These are phyloP conservation scores for Mesorhabditis belari DNA, from an alignment of 2,888 invertebrate species.

Conservation along the genomic window DNA sequence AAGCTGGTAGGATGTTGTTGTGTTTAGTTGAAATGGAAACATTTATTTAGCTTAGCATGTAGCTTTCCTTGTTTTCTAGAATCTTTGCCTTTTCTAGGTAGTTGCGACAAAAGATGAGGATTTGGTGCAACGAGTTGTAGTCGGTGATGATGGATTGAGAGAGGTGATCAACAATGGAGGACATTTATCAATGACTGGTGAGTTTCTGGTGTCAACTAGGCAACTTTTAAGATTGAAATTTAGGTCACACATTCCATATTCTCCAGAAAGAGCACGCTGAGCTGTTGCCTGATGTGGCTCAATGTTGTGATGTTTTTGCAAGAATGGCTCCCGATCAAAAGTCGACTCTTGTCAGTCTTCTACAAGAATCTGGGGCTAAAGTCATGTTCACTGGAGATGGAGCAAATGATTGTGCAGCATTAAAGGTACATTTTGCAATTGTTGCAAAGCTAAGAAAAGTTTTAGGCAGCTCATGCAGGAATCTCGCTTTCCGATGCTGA, in stretches of 20 bases:
- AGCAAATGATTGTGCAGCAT: conserved; percentile 58
- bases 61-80: background rate
- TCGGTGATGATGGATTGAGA: background rate
- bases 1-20: background rate
- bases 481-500: conserved; percentile 59
- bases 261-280: conserved; percentile 49
- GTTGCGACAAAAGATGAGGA: background rate
- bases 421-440: no score
- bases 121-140: background rate
- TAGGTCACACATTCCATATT: conserved; percentile 41
- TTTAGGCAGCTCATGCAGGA: conserved; percentile 55
- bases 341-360: conserved; percentile 62
- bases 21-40: background rate
- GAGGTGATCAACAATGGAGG: background rate
- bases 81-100: background rate
- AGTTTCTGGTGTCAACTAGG: no score
- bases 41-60: background rate
- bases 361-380: conserved; percentile 41
- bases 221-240: no score
- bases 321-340: conserved; percentile 63
- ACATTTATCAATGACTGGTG: background rate
- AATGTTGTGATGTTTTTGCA: conserved; percentile 54
- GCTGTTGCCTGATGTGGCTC: conserved; percentile 39
- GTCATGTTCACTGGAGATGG: conserved; percentile 56
- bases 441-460: conserved; percentile 19